phyloP scores from a whole-genome alignment of 2,888 invertebrate species.

The Neuroscelio doddi region DNA sequence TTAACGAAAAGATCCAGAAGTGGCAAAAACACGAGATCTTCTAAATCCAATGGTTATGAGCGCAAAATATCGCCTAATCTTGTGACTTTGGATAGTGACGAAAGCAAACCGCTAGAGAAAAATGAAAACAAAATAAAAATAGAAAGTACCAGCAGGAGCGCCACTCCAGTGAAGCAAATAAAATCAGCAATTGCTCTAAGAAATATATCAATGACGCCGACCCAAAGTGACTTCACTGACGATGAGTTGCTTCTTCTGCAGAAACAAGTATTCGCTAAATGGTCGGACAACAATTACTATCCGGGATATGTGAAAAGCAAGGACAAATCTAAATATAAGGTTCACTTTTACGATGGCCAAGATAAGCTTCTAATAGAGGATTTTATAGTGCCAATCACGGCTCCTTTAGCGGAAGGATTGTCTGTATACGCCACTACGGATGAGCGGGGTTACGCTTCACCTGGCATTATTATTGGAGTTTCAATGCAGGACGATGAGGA shows the following conservation, averaged over 20 bases:
- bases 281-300: conserved; percentile 81
- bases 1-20: conserved; percentile 70
- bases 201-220: conserved; percentile 6
- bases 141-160: not conserved
- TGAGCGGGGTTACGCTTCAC: conserved; percentile 56
- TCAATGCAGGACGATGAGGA: conserved; percentile 34
- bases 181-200: conserved; percentile 17
- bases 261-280: conserved; percentile 77
- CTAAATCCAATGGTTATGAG: conserved; percentile 22
- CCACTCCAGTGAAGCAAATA: conserved; percentile 17
- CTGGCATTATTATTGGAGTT: conserved; percentile 58
- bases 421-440: conserved; percentile 60
- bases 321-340: conserved; percentile 76
- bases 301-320: conserved; percentile 77
- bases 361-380: conserved; percentile 76
- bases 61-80: conserved; percentile 12
- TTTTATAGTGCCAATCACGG: conserved; percentile 73
- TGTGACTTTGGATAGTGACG: not conserved
- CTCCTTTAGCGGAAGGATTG: conserved; percentile 52
- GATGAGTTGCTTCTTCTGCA: too few species aligned
- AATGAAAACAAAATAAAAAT: not conserved
- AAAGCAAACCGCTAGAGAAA: conserved; percentile 4
- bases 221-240: too few species aligned
- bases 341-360: conserved; percentile 79
- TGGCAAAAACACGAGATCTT: conserved; percentile 33